Conservation (phyloP, 2,888 invertebrate species). For the Lobophora halterata region DNA sequence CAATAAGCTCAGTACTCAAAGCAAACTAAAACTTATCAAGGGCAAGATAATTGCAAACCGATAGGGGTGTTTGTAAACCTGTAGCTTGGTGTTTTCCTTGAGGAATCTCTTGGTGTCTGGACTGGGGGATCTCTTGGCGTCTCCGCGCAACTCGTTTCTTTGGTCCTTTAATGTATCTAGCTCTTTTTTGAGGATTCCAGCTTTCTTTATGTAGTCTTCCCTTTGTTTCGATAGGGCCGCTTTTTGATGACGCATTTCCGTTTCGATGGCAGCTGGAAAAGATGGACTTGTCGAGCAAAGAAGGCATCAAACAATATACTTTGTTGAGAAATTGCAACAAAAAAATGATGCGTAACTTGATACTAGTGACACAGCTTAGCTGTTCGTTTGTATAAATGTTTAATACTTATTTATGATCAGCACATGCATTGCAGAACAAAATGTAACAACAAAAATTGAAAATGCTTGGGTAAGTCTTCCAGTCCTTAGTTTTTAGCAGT, state of each 20-base stretch:
- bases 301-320: slow-evolving; percentile 26
- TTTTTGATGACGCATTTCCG: slow-evolving; percentile 91
- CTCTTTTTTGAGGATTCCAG: slow-evolving; percentile 86
- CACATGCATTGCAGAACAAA: slow-evolving; percentile 16
- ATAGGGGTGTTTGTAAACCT: slow-evolving; percentile 79
- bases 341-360: slow-evolving; percentile 33
- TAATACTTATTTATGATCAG: slow-evolving; percentile 16
- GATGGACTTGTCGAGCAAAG: too few species aligned
- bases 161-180: slow-evolving; percentile 89
- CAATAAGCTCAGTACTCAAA: slow-evolving; percentile 16
- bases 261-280: slow-evolving; percentile 84
- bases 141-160: slow-evolving; percentile 87
- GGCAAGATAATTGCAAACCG: slow-evolving; percentile 7
- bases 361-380: slow-evolving; percentile 41
- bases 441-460: not conserved
- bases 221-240: slow-evolving; percentile 89
- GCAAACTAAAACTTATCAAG: slow-evolving; percentile 15
- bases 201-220: slow-evolving; percentile 90
- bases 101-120: slow-evolving; percentile 89
- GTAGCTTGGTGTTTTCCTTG: slow-evolving; percentile 90
- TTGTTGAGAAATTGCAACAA: slow-evolving; percentile 4
- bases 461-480: not conserved
- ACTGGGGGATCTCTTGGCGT: slow-evolving; percentile 84
- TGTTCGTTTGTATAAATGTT: slow-evolving; percentile 30
- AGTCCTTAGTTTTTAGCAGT: not conserved